Conservation (phyloP, 1,140 invertebrate genomes). For the Drosophila quadrilineata region DNA sequence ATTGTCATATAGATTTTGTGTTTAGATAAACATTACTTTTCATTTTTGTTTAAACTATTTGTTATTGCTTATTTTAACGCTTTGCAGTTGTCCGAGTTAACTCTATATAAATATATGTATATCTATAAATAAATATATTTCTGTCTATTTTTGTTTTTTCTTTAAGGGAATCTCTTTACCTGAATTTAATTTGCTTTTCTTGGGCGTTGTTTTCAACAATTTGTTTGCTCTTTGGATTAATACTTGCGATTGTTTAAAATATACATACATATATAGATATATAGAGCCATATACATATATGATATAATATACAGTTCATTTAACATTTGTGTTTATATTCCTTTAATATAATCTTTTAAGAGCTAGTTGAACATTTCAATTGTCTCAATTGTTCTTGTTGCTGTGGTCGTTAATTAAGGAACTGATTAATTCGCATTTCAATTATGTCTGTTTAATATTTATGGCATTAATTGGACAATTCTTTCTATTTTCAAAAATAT, state of each 20-base stretch:
- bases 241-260: slow-evolving; percentile 33
- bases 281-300: no score
- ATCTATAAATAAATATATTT: slow-evolving; percentile 37
- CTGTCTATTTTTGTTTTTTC: no score
- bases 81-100: no score
- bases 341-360: no score
- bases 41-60: no score
- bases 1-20: slow-evolving; percentile 1
- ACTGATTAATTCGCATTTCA: slow-evolving; percentile 9
- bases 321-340: slow-evolving; percentile 47
- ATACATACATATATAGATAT: no score
- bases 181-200: background rate
- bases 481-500: slow-evolving; percentile 38
- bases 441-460: slow-evolving; percentile 1
- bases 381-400: no score
- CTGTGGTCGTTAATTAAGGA: slow-evolving; percentile 12
- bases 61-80: no score
- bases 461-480: slow-evolving; percentile 38
- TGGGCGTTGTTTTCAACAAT: no score
- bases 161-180: background rate
- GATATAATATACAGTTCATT: slow-evolving; percentile 57
- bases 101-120: slow-evolving; percentile 50
- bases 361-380: slow-evolving; percentile 63
- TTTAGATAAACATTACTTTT: slow-evolving; percentile 26
- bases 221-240: slow-evolving; percentile 61